Conservation (phyloP, 2,888 invertebrate species). For the Apamea sordens region DNA sequence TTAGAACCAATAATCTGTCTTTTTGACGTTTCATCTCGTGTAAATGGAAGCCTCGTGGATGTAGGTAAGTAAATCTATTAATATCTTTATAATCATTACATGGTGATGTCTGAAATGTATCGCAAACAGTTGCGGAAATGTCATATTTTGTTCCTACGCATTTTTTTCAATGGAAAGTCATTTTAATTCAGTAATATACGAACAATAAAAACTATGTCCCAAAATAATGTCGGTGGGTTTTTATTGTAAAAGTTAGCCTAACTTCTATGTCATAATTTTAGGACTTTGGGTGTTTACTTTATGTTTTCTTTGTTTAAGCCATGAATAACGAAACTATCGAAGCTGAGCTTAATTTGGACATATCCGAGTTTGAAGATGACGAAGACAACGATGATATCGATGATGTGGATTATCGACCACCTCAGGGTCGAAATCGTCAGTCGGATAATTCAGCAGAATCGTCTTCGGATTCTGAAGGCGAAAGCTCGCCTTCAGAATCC, state of each 20-base stretch:
- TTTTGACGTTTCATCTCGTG: conserved; percentile 11
- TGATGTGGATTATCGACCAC: no score
- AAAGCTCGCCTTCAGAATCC: no score
- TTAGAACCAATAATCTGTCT: not conserved
- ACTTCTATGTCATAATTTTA: not conserved
- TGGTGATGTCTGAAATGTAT: not conserved
- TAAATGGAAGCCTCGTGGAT: not conserved
- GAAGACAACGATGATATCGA: no score
- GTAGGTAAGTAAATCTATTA: not conserved
- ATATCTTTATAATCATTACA: not conserved
- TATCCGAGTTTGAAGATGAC: no score
- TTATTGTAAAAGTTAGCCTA: not conserved
- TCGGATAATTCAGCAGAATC: no score
- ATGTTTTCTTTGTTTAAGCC: no score
- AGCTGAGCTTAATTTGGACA: no score
- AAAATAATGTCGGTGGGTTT: conserved; percentile 3
- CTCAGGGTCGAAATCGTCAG: no score
- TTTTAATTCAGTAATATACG: not conserved
- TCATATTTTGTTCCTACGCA: not conserved
- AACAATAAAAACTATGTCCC: conserved; percentile 11
- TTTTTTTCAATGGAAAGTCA: not conserved
- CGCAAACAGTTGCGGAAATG: conserved; percentile 1
- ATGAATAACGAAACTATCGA: no score
- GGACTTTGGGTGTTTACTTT: no score
- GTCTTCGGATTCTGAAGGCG: no score